These are phyloP conservation scores for Pomacea maculata DNA, from an alignment of 1,140 invertebrate species.

Conservation along the genomic window DNA sequence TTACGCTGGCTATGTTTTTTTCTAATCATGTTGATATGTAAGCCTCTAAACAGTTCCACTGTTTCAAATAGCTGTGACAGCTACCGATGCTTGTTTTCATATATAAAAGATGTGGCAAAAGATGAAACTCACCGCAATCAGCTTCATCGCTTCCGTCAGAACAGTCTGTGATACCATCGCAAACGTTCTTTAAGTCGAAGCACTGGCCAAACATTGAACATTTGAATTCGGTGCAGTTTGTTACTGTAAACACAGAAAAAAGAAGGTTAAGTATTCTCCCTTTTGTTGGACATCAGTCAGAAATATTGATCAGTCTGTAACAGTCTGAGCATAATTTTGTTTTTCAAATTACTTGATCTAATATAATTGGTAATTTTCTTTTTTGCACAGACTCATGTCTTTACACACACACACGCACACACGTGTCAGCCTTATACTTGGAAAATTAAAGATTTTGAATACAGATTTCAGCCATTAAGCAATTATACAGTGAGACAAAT, in stretches of 20 bases:
- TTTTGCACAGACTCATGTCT: neutral
- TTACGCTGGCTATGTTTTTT: too few relatives aligned
- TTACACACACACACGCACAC: too few relatives aligned
- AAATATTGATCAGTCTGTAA: neutral
- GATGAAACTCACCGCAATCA: constrained; percentile 1
- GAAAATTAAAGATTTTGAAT: too few relatives aligned
- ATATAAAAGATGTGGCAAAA: neutral
- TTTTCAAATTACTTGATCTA: neutral
- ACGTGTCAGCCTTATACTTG: too few relatives aligned
- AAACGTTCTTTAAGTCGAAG: neutral
- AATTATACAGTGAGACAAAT: too few relatives aligned
- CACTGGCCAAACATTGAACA: constrained; percentile 10
- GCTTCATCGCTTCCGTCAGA: constrained; percentile 7
- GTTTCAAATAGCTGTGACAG: too few relatives aligned
- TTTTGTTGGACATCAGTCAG: neutral
- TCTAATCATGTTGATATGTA: too few relatives aligned
- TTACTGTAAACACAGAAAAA: neutral
- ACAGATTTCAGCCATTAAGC: too few relatives aligned
- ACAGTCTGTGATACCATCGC: constrained; percentile 5
- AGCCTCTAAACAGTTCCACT: too few relatives aligned
- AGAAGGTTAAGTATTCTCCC: too few relatives aligned
- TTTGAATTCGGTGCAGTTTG: constrained; percentile 7
- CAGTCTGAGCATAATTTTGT: too few relatives aligned
- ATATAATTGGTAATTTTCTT: neutral
- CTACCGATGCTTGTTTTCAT: too few relatives aligned